These are phyloP conservation scores for Lissocephala sabroskyi DNA, from an alignment of 2,888 invertebrate genomes.

Conservation along the genomic window DNA sequence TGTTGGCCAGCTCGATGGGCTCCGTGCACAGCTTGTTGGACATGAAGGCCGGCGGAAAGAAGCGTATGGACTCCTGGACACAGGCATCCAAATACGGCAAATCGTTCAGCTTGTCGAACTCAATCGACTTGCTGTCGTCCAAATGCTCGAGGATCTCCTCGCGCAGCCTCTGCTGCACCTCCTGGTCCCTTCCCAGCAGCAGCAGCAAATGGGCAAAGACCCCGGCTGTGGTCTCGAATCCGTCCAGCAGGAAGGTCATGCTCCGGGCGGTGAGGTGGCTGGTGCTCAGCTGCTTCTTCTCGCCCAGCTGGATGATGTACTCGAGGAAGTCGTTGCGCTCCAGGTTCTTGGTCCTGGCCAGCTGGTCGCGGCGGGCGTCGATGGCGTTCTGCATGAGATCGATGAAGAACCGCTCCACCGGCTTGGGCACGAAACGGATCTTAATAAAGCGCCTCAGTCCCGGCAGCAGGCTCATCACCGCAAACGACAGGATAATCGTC, in stretches of 20 bases:
- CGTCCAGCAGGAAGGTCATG: slow-evolving; percentile 69
- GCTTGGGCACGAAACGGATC: slow-evolving; percentile 65
- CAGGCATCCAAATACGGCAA: slow-evolving; percentile 68
- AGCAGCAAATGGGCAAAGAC: slow-evolving; percentile 55
- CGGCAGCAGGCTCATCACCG: slow-evolving; percentile 53
- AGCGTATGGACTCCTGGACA: slow-evolving; percentile 58
- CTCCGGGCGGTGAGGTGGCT: slow-evolving; percentile 52
- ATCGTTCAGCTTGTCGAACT: slow-evolving; percentile 60
- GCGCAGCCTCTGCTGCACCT: slow-evolving; percentile 52
- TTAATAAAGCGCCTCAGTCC: slow-evolving; percentile 39
- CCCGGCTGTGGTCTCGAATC: slow-evolving; percentile 68
- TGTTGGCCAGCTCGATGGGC: slow-evolving; percentile 43
- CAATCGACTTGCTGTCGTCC: slow-evolving; percentile 33
- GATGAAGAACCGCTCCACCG: slow-evolving; percentile 75
- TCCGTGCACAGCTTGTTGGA: slow-evolving; percentile 61
- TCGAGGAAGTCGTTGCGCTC: slow-evolving; percentile 67
- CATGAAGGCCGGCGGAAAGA: slow-evolving; percentile 54
- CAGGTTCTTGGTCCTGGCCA: slow-evolving; percentile 22
- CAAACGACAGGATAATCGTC: slow-evolving; percentile 33
- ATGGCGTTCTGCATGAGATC: slow-evolving; percentile 54
- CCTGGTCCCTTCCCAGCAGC: slow-evolving; percentile 50
- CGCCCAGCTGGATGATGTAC: slow-evolving; percentile 60
- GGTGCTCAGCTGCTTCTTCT: slow-evolving; percentile 50
- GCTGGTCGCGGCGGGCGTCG: slow-evolving; percentile 41
- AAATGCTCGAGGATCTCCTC: slow-evolving; percentile 47